These are phyloP conservation scores for Thermophis baileyi DNA, from an alignment of 2,113 vertebrate genomes.

Conservation along the genomic window DNA sequence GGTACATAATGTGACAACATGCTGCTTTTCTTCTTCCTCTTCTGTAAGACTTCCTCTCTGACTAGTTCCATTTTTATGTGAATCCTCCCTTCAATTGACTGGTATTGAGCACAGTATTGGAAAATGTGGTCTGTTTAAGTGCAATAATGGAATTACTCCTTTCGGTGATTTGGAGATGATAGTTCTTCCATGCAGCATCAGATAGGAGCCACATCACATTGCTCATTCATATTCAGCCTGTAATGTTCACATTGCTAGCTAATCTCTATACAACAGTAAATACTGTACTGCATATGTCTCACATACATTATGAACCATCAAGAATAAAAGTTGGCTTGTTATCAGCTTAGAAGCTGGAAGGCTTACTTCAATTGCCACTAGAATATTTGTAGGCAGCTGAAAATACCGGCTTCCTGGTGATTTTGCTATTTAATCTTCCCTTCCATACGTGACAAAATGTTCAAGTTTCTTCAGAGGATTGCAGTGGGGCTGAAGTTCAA, in stretches of 20 bases:
- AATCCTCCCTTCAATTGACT: not conserved
- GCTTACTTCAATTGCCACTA: not conserved
- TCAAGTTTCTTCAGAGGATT: not conserved
- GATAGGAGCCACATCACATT: not conserved
- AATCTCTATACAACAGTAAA: not conserved
- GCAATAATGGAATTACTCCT: not conserved
- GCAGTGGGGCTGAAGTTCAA: not conserved
- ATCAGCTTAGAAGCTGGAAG: not conserved
- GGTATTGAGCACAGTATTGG: not conserved
- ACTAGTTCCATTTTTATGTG: not conserved
- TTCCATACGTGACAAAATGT: not conserved
- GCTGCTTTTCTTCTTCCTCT: not conserved
- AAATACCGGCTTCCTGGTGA: not conserved
- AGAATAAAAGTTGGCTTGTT: not conserved
- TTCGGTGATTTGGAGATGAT: not conserved
- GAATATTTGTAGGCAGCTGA: not conserved
- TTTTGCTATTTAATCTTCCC: slow-evolving; percentile 4
- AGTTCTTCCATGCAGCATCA: not conserved
- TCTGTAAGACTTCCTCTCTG: not conserved
- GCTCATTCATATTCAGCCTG: not conserved
- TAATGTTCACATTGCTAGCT: not conserved
- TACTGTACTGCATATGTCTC: not conserved
- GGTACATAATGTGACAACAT: not conserved
- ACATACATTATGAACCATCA: not conserved
- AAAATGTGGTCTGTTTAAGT: not conserved